Evolutionary conservation across 2,113 vertebrate species (phyloP), one percentile per base, ranked within the genome.

Genomic region (Potamarius usumacintae): DNA sequence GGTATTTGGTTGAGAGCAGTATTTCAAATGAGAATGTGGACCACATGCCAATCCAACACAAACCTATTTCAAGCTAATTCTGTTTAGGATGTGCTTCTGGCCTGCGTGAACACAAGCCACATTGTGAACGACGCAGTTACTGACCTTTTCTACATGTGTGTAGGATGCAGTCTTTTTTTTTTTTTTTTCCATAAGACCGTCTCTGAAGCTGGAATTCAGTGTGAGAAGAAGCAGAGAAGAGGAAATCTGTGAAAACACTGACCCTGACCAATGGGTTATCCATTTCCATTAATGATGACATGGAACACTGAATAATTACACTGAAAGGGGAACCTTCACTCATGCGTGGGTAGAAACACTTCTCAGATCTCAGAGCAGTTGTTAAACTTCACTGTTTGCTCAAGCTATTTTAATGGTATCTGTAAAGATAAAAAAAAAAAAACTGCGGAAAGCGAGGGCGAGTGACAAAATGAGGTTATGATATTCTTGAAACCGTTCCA

Each of bases 1-100:
- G 18, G 63, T 63, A 89, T 84, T 77, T 82, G 52, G 84, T 27
- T n/a, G 76, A 53, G 63, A 34, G 30, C 20, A 82, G 62, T 22
- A 5, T 55, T 79, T 81, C 34, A 86, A 86, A 52, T 63, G 27
- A 58, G 84, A 81, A 42, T 57, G 57, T 85, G 62, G 58, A 90
- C 18, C 30, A 81, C 89, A 84, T 67, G 52, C 55, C 87, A 83
- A 48, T 62, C 20, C 69, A 53, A 77, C 27, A 63, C 83, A 86
- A 85, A 85, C 77, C 84, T 76, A 86, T 84, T 85, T 90, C 79
- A 71, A 79, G 71, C 79, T 62, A 83, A 88, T 85, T 88, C 72
- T 34, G 27, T 20, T 27, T 74, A 50, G 50, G 87, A 81, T 52
- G 71, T 86, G n/a, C 4, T 58, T 14, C 60, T 67, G 86, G 72